Conservation (phyloP, 2,797 vertebrate species). For the Halcyon chelicuti region DNA sequence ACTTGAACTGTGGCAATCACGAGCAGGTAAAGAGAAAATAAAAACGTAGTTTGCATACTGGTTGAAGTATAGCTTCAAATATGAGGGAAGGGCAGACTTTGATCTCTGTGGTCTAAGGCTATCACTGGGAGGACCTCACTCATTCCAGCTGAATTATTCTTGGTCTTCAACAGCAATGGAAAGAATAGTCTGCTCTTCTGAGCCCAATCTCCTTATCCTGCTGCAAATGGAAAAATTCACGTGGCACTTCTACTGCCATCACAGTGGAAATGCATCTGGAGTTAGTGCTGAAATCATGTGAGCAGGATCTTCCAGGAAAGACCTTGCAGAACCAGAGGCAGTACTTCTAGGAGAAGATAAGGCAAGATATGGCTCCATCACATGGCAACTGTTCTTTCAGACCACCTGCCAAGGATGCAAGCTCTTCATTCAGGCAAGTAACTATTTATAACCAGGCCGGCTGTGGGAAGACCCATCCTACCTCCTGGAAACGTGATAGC, state of each 20-base stretch:
- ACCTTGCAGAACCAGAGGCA: background rate
- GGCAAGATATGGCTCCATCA: background rate
- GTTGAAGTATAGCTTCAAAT: constrained; percentile 11
- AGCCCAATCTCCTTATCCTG: background rate
- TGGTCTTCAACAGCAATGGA: background rate
- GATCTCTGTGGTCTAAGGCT: constrained; percentile 8
- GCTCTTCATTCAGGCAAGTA: background rate
- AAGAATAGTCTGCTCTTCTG: background rate
- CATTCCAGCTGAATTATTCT: background rate
- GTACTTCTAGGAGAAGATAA: constrained; percentile 23
- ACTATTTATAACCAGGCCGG: constrained; percentile 6
- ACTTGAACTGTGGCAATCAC: background rate
- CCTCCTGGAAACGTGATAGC: background rate
- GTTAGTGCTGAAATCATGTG: background rate
- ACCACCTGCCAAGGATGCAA: background rate
- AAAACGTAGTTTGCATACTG: constrained; percentile 14
- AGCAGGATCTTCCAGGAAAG: constrained; percentile 11
- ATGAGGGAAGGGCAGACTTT: constrained; percentile 9
- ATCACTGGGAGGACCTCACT: background rate
- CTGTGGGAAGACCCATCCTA: background rate
- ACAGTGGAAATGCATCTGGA: background rate
- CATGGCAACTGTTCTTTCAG: background rate
- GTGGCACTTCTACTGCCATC: background rate
- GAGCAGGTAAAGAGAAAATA: background rate
- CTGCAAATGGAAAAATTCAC: background rate